These are phyloP conservation scores for Neodiprion pinetum DNA, from an alignment of 1,140 invertebrate species.

Conservation along the genomic window DNA sequence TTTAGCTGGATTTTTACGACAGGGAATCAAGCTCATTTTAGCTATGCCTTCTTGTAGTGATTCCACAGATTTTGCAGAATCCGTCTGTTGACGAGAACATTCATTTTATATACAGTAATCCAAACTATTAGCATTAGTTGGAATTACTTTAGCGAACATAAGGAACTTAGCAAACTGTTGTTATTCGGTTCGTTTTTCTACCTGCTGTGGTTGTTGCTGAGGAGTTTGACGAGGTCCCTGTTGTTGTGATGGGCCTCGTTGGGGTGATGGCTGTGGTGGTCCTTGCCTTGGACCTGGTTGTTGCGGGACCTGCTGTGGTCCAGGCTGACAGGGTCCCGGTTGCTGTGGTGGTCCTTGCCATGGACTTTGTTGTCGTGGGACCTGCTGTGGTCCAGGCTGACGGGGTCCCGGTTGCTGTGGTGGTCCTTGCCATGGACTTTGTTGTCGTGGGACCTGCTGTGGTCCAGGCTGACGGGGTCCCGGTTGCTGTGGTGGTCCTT, in stretches of 20 bases:
- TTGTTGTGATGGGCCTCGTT: not conserved
- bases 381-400: not conserved
- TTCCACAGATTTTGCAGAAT: not conserved
- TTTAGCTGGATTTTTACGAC: conserved; percentile 27
- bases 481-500: not conserved
- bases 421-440: not conserved
- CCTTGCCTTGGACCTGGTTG: too few relatives aligned
- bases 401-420: conserved; percentile 5
- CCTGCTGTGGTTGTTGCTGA: conserved; percentile 5
- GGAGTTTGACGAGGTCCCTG: not conserved
- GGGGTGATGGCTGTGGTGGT: not conserved
- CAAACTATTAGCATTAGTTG: too few relatives aligned
- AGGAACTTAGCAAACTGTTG: too few relatives aligned
- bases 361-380: not conserved
- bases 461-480: not conserved
- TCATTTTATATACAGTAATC: too few relatives aligned
- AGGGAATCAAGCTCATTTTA: conserved; percentile 31
- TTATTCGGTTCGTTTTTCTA: too few relatives aligned
- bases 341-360: not conserved
- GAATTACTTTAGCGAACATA: too few relatives aligned
- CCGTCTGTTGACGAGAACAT: too few relatives aligned
- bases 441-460: not conserved
- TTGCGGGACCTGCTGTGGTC: not conserved
- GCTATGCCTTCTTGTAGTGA: not conserved
- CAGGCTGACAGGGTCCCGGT: conserved; percentile 5